phyloP scores from a whole-genome alignment of 2,113 vertebrate genomes.

The Turdus rufiventris region DNA sequence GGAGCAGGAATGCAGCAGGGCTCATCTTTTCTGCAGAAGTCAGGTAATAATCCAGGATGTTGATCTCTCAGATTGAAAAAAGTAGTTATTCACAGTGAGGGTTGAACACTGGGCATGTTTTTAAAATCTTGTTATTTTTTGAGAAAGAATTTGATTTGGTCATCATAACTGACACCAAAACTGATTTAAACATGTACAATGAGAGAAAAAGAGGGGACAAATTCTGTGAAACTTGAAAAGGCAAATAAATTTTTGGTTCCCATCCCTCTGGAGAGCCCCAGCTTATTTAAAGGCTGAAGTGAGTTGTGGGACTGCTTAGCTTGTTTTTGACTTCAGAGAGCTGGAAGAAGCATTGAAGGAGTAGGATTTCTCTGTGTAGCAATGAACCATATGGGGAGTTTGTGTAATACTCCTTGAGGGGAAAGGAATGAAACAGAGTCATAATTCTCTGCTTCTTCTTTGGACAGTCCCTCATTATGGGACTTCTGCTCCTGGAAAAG shows the following conservation, averaged over 20 bases:
- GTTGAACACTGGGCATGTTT: background rate
- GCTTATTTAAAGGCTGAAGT: background rate
- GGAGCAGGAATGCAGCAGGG: background rate
- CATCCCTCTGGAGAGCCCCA: background rate
- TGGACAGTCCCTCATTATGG: slow-evolving; percentile 1
- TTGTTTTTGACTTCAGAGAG: slow-evolving; percentile 13
- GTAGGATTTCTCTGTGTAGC: background rate
- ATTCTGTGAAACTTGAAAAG: background rate
- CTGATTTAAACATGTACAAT: background rate
- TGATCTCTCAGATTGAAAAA: background rate
- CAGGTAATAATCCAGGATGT: background rate
- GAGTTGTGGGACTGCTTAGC: background rate
- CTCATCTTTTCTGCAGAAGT: background rate
- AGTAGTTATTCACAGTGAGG: background rate
- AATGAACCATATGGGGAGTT: slow-evolving; percentile 31
- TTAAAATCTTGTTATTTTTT: background rate
- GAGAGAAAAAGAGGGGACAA: background rate
- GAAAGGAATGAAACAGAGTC: slow-evolving; percentile 7
- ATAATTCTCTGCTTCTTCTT: slow-evolving; percentile 19
- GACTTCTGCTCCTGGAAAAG: background rate
- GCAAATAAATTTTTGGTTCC: background rate
- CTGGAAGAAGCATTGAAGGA: background rate
- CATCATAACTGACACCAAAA: background rate
- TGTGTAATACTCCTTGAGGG: slow-evolving; percentile 4
- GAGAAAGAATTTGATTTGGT: background rate